Evolutionary conservation across 2,113 vertebrate genomes (phyloP), one percentile per base, ranked within the genome.

Genomic region (Labeo rohita): DNA sequence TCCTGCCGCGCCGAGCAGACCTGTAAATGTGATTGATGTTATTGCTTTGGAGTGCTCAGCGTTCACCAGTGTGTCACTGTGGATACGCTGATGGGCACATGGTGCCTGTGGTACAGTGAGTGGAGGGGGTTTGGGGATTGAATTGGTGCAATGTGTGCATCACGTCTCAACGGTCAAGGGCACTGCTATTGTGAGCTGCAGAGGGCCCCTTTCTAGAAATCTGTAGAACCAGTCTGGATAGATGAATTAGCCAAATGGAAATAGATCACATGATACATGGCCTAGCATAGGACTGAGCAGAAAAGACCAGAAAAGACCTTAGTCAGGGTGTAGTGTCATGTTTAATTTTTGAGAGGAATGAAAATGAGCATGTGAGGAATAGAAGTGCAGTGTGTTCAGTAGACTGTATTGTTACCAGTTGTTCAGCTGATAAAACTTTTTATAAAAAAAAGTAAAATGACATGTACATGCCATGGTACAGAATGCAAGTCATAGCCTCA

Each of bases 1-100:
- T 23, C 39, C 56, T 50, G 50, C 68, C 76, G 68, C 39, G n/a
- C 52, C 54, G 7, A 76, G 72, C 75, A 75, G 56, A 59, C 56
- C 56, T 59, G 56, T 59, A 84, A 83, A 91, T 28, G 50, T 85
- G 87, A 91, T 89, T 74, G 9, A 84, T 91, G 89, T 90, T 84
- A 90, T 83, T 77, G 77, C 86, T 79, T 18, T 34, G 76, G 63
- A 86, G 87, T 85, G 65, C 84, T 84, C 86, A 81, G 79, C 49
- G 28, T 45, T 85, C 34, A 23, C 85, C 86, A 75, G 85, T 4
- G 21, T 16, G 52, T 93, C 15, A 16, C 79, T 84, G 68, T 90
- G 89, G 92, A 89, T 89, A 91, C 75, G 5, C 15, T 45, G 76
- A 85, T 39, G 80, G 56, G 56, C 18, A 59, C 56, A 59, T 21